Evolutionary conservation across 2,113 vertebrate genomes (phyloP).

Genomic region (Callaeas wilsoni): DNA sequence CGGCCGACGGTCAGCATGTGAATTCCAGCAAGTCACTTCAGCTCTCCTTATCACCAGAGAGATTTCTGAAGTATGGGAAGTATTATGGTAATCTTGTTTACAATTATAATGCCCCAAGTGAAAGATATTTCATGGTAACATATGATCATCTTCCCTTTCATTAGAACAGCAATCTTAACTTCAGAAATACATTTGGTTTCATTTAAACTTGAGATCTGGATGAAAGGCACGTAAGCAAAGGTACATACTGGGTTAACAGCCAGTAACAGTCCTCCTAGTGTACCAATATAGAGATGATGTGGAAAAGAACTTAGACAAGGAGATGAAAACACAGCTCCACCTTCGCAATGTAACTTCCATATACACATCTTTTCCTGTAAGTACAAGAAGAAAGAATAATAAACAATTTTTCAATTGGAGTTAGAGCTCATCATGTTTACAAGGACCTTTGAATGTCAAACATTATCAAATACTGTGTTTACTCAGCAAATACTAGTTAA

Average conservation of each 20-base stretch:
- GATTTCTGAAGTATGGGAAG: not conserved
- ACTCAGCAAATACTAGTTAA: not conserved
- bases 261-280: conserved; percentile 81
- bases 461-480: not conserved
- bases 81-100: not conserved
- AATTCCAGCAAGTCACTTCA: not conserved
- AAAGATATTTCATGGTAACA: not conserved
- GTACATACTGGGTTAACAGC: conserved; percentile 82
- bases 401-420: not conserved
- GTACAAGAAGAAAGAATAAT: not conserved
- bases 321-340: conserved; percentile 89
- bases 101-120: not conserved
- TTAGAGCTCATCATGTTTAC: not conserved
- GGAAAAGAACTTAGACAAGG: conserved; percentile 75
- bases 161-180: not conserved
- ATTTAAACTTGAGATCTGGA: not conserved
- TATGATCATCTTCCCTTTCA: not conserved
- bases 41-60: not conserved
- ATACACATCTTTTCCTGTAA: conserved; percentile 76
- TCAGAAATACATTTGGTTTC: not conserved
- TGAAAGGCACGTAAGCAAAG: not conserved
- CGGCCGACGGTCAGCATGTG: not conserved
- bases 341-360: conserved; percentile 83
- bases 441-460: not conserved
- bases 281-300: conserved; percentile 82